These are phyloP conservation scores for Pediacus dermestoides DNA, from an alignment of 2,888 invertebrate species.

Conservation along the genomic window DNA sequence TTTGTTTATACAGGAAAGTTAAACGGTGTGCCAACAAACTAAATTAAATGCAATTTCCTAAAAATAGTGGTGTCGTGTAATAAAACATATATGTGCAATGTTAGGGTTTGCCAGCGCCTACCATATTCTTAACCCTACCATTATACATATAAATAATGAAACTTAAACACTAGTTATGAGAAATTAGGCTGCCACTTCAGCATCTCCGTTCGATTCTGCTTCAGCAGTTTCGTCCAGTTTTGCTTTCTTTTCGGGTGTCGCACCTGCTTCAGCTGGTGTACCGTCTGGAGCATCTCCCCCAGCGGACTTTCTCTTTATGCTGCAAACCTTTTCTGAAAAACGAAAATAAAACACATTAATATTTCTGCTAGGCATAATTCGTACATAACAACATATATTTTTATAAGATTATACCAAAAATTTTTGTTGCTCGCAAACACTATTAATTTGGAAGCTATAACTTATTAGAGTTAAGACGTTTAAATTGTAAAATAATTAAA, in stretches of 20 bases:
- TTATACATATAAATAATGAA: conserved; percentile 29
- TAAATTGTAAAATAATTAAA: no score
- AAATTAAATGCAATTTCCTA: conserved; percentile 41
- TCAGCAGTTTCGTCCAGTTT: conserved; percentile 64
- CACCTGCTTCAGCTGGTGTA: conserved; percentile 53
- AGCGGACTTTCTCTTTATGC: conserved; percentile 69
- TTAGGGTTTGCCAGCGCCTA: conserved; percentile 30
- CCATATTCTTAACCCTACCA: conserved; percentile 31
- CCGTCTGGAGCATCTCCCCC: conserved; percentile 54
- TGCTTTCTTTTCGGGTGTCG: conserved; percentile 69
- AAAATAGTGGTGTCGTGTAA: conserved; percentile 35
- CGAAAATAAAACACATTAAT: conserved; percentile 2
- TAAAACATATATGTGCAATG: conserved; percentile 31
- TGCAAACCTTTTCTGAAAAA: conserved; percentile 46
- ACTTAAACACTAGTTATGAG: conserved; percentile 7
- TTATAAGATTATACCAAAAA: no score
- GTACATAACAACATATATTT: no score
- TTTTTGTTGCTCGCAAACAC: no score
- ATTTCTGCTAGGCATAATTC: no score
- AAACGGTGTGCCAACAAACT: conserved; percentile 28
- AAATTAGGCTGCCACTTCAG: conserved; percentile 57
- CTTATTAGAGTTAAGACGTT: no score
- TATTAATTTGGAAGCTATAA: no score
- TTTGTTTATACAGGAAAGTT: conserved; percentile 9
- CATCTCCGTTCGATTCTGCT: conserved; percentile 54